Conservation (phyloP, 35 echinoderm and acorn worm genomes). For the Eucidaris tribuloides region DNA sequence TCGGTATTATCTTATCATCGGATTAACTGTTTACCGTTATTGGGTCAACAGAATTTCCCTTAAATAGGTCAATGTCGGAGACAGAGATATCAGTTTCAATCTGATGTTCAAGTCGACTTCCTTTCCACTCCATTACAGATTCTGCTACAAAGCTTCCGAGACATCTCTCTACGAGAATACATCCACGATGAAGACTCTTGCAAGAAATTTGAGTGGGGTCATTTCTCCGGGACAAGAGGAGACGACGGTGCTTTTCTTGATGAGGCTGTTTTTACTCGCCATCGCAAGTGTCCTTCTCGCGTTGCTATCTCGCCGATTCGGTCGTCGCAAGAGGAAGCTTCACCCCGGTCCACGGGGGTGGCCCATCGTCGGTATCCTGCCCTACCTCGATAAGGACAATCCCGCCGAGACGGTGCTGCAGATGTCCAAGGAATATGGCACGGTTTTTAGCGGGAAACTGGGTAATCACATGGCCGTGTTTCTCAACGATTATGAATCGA, state of each 20-base stretch:
- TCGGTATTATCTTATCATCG: no score
- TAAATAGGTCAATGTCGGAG: no score
- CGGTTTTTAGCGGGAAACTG: constrained; percentile 33
- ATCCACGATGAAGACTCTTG: no score
- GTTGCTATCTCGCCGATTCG: background rate
- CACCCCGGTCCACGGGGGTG: constrained; percentile 67
- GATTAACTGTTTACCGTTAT: no score
- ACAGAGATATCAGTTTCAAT: no score
- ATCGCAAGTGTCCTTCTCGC: background rate
- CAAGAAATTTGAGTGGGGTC: no score
- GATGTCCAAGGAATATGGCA: constrained; percentile 51
- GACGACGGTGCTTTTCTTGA: background rate
- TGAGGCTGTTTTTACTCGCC: background rate
- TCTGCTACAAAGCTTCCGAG: no score
- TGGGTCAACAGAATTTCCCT: no score
- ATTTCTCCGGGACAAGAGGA: background rate
- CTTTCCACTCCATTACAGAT: no score
- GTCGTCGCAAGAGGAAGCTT: background rate
- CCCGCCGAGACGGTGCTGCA: constrained; percentile 34
- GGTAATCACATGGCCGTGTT: constrained; percentile 45
- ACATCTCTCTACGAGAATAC: no score
- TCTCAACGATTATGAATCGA: constrained; percentile 53
- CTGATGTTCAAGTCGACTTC: no score
- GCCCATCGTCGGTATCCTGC: constrained; percentile 58
- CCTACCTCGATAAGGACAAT: constrained; percentile 15